Evolutionary conservation across 1,140 invertebrate species (phyloP), one percentile per base, ranked within the genome.

Genomic region (Marisa cornuarietis): DNA sequence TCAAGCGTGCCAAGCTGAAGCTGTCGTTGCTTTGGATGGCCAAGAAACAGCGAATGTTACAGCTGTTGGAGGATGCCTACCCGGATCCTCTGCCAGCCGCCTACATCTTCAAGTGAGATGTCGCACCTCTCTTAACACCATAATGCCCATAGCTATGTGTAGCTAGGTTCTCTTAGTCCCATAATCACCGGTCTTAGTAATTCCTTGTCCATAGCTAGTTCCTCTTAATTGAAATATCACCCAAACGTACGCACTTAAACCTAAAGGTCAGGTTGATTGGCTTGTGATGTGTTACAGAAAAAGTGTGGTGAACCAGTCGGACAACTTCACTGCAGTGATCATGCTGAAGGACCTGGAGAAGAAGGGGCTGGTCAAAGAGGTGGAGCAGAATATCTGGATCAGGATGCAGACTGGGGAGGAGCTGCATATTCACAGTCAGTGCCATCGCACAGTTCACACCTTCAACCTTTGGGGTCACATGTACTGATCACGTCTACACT

Each of bases 11-110:
- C n/a, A 84, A 85, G 20, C 72, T 89, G 8, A 85, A 83, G 66
- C 71, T 81, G 42, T 85, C 85, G 6, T 76, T 90, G 22, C 49
- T 90, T 72, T 90, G 90, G 88, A 71, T 89, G 49, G 87, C 90
- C 11, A 89, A 88, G 83, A 90, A 90, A 81, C 86, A 87, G 77
- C 83, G 84, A 69, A 87, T 90, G 77, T 71, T 90, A 54, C 84
- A 87, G 42, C 84, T 79, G 31, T 79, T 90, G 68, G 90, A 90
- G 78, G 90, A 90, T 71, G 88, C 87, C 24, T 90, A 89, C 75
- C 90, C 90, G 0, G 88, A 89, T 73, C 85, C 83, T 24, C 65
- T 89, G 22, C 73, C 79, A 13, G 84, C 84, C 14, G 54, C 82
- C 11, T 79, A 86, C 62, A 77, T 90, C 24, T 82, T 90, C 26